phyloP scores from a whole-genome alignment of 1,140 invertebrate genomes.

The Drosophila parvula region DNA sequence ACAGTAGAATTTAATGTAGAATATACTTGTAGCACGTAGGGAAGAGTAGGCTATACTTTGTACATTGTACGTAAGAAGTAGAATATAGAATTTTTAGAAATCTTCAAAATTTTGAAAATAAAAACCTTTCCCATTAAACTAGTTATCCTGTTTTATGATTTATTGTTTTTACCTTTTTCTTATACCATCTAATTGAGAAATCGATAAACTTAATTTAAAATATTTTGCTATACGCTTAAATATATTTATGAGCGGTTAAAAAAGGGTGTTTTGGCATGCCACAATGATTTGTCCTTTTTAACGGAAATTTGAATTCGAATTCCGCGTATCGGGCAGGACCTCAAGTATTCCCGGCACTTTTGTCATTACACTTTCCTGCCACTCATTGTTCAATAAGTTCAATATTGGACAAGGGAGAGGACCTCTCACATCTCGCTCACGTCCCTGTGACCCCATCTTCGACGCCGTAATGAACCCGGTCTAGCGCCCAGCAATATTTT shows the following conservation, averaged over 20 bases:
- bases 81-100: background rate
- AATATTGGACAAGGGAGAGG: conserved; percentile 7
- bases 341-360: background rate
- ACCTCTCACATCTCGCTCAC: conserved; percentile 8
- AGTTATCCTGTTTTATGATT: no score
- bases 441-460: conserved; percentile 27
- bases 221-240: background rate
- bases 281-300: conserved; percentile 7
- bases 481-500: conserved; percentile 59
- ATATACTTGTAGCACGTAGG: background rate
- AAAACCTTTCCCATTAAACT: background rate
- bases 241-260: background rate
- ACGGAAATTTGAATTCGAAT: conserved; percentile 17
- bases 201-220: no score
- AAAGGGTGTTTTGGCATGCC: no score
- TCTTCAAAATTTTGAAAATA: background rate
- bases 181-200: background rate
- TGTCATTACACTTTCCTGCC: conserved; percentile 14
- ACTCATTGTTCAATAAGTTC: conserved; percentile 22
- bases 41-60: no score
- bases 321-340: background rate
- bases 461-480: conserved; percentile 29
- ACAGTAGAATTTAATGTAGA: no score
- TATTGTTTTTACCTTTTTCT: no score
- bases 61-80: background rate